Percentiles rank a stretch among this genome's conserved stretches.
Conservation (phyloP, 2,113 vertebrate genomes). For the Oxyruncus cristatus region DNA sequence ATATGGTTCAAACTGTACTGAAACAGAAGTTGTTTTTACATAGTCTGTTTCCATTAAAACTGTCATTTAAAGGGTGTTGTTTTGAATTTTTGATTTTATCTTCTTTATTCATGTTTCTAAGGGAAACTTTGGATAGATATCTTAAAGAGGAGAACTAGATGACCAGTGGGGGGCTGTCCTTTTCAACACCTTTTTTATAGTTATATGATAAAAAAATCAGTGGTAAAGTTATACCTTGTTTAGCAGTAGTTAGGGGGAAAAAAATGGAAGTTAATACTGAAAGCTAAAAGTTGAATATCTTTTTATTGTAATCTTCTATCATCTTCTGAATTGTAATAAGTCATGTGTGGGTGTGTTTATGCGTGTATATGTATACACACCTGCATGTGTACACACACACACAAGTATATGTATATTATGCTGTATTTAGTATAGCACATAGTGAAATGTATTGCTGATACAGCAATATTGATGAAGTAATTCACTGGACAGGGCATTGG, state of each 20-base stretch:
- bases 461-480: not conserved
- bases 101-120: not conserved
- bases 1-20: not conserved
- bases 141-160: not conserved
- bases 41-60: not conserved
- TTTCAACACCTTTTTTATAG: not conserved
- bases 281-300: not conserved
- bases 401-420: not conserved
- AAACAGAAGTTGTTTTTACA: not conserved
- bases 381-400: no score
- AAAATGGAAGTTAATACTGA: not conserved
- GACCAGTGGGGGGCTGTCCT: not conserved
- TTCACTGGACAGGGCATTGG: not conserved
- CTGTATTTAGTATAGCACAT: not conserved
- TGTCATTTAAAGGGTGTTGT: not conserved
- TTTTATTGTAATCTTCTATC: not conserved
- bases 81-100: not conserved
- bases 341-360: not conserved
- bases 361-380: rapidly evolving
- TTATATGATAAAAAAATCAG: not conserved
- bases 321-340: not conserved
- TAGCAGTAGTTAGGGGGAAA: not conserved
- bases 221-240: not conserved
- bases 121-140: not conserved
- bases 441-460: not conserved